Evolutionary conservation across 2,113 vertebrate genomes (phyloP), one percentile per base, ranked within the genome.

Genomic region (Pseudopipra pipra): DNA sequence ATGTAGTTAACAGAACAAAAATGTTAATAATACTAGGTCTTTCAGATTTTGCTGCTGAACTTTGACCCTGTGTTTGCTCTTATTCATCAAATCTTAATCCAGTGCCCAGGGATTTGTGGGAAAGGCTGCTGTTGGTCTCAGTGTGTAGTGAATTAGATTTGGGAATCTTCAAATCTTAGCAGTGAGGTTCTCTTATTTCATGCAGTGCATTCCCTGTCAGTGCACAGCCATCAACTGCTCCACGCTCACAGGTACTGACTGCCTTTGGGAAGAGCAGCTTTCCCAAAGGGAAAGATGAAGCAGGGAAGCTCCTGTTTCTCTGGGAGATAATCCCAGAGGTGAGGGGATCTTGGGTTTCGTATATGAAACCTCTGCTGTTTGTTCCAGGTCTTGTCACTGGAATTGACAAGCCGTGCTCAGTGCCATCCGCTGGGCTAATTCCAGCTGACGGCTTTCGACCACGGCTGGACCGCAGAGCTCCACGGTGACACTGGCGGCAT

Each of bases 181-280:
- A 59, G 71, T 16, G 24, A 59, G 27, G 58, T 44, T 91, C 23
- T 76, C 5, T 61, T 24, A 1, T 6, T 20, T 13, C 49, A 2
- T 27, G 70, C 0, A 0, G 70, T 19, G 35, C 12, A 0, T 65
- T 41, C 23, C 12, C 58, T 35, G 68, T 9, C 0, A 1, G 56
- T 46, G 11, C 58, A 20, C 58, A 74, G 44, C 78, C 54, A 13
- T 83, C 67, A 25, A 78, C 58, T 49, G 41, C 77, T 79, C 30
- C n/a, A 4, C 1, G 1, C 51, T 41, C 15, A 8, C 4, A 2
- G 80, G 33, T 56, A 2, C 68, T 3, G 62, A 55, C 35, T 8
- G 83, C 79, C 35, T 46, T 46, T 24, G 27, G 25, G 2, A 65
- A 9, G 22, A 31, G 58, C 65, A 10, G 62, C 41, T 30, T 76